Evolutionary conservation across 2,888 invertebrate genomes (phyloP).

Genomic region (Pinctada fucata): DNA sequence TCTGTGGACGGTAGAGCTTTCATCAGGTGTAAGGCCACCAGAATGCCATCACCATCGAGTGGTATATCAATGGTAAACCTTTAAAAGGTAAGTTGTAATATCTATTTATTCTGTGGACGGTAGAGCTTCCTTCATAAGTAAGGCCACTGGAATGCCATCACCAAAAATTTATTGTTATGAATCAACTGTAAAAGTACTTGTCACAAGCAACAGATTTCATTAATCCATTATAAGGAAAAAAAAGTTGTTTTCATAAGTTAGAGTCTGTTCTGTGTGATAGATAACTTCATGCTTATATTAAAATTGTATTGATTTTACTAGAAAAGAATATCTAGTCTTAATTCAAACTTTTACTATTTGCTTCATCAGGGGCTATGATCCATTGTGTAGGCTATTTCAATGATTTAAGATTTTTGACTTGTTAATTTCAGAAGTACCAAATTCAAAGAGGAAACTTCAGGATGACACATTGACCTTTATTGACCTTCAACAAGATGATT

Average conservation of each 20-base stretch:
- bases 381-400: too few species aligned
- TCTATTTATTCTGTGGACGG: too few species aligned
- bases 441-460: slow-evolving; percentile 43
- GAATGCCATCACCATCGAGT: slow-evolving; percentile 94
- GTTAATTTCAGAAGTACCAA: too few species aligned
- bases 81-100: slow-evolving; percentile 71
- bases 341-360: too few species aligned
- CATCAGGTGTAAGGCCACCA: slow-evolving; percentile 73
- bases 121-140: background rate
- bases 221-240: background rate
- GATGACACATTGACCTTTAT: slow-evolving; percentile 73
- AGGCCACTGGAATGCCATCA: slow-evolving; percentile 85
- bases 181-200: too few species aligned
- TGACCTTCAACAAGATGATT: slow-evolving; percentile 84
- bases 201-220: too few species aligned
- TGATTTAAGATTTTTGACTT: too few species aligned
- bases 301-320: too few species aligned
- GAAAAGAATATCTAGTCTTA: too few species aligned
- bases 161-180: slow-evolving; percentile 94
- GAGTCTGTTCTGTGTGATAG: too few species aligned
- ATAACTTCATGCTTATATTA: too few species aligned
- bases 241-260: background rate
- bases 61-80: slow-evolving; percentile 97
- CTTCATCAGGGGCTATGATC: too few species aligned
- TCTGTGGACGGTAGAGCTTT: background rate